Percentiles rank a stretch among this genome's conserved stretches.
These are phyloP conservation scores for Noctua comes DNA, from an alignment of 2,888 invertebrate species.

Conservation along the genomic window DNA sequence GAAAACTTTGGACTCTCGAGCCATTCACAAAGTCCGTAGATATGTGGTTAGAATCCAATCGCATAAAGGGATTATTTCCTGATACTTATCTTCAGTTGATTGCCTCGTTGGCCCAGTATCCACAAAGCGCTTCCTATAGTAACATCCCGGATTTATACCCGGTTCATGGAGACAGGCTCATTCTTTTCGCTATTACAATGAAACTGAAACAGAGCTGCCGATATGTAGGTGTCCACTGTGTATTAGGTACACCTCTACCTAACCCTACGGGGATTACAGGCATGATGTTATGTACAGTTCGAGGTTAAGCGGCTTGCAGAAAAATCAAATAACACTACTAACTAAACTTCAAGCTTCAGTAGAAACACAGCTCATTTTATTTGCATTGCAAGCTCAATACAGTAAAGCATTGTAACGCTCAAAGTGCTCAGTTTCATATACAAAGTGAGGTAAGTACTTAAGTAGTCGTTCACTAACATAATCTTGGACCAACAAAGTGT, in stretches of 20 bases:
- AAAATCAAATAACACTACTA: too few species aligned
- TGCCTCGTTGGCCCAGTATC: background rate
- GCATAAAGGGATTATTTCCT: conserved; percentile 2
- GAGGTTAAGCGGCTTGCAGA: too few species aligned
- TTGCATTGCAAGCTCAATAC: conserved; percentile 29
- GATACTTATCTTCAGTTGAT: background rate
- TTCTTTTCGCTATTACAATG: background rate
- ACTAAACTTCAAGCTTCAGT: background rate
- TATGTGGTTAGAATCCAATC: background rate
- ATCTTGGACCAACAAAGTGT: conserved; percentile 75
- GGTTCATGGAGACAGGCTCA: background rate
- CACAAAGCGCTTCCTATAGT: background rate
- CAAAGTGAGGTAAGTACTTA: conserved; percentile 69
- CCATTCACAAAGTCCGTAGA: background rate
- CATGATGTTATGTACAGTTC: background rate
- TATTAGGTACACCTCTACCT: background rate
- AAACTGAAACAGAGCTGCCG: background rate
- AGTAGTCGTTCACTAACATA: conserved; percentile 72
- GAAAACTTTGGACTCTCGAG: too few species aligned
- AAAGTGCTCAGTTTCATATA: conserved; percentile 60
- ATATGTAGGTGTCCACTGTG: background rate
- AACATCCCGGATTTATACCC: background rate
- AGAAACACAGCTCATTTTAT: conserved; percentile 14
- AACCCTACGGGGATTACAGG: background rate
- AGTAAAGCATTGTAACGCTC: conserved; percentile 60